A percentile compares a stretch with the other conserved stretches of the same genome.
phyloP scores from a whole-genome alignment of 2,888 invertebrate species.

The Alitta virens region DNA sequence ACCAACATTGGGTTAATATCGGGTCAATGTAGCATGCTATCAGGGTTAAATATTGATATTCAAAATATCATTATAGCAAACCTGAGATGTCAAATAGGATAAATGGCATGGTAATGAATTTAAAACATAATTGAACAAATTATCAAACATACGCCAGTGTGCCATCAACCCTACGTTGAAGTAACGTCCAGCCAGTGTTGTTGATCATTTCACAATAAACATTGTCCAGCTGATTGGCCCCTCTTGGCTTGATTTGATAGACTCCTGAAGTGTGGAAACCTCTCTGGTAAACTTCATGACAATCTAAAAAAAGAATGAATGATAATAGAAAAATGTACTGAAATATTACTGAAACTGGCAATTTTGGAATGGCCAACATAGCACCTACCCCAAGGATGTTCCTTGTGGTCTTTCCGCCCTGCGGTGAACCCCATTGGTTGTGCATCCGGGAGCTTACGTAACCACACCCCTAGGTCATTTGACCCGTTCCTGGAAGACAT shows the following conservation, averaged over 20 bases:
- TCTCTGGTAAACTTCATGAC: conserved; percentile 41
- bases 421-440: too few species aligned
- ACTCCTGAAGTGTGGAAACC: conserved; percentile 43
- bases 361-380: background rate
- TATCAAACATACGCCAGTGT: conserved; percentile 22
- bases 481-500: conserved; percentile 3
- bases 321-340: too few species aligned
- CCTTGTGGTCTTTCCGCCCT: too few species aligned
- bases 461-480: background rate
- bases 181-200: conserved; percentile 45
- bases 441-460: conserved; percentile 3
- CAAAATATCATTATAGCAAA: too few species aligned
- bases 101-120: too few species aligned
- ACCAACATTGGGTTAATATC: too few species aligned
- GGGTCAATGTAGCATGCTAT: too few species aligned
- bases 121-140: too few species aligned
- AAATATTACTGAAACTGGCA: too few species aligned
- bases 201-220: conserved; percentile 52
- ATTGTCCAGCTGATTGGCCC: conserved; percentile 31
- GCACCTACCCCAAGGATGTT: background rate
- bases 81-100: too few species aligned
- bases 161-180: conserved; percentile 47
- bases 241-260: conserved; percentile 42
- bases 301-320: conserved; percentile 38
- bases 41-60: too few species aligned